Base-by-base conservation (phyloP, 35 echinoderm and acorn worm genomes). In the Ophioderma brevispina region DNA sequence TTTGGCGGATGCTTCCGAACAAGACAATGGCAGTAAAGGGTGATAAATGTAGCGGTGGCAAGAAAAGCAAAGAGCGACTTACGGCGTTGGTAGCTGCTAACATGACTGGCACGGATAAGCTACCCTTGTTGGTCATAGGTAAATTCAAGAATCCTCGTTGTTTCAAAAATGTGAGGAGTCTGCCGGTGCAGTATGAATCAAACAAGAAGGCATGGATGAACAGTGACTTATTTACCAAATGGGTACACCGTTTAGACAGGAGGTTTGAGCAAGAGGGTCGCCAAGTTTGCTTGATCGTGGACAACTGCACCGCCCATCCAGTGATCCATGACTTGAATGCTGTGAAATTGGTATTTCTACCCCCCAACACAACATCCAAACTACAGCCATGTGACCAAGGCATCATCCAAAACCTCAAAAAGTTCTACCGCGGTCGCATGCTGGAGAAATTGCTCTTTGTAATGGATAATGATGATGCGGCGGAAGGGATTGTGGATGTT, bases 321-420 rank as follows among this genome's bases (percentile, higher is more conserved):
- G 0, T 0, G 11, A 43, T 87, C 25, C 8, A 0, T 6, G 50
- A 49, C 46, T 38, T 86, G 14, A 86, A 86, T 25, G 13, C 46
- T 33, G 33, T 85, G 1, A 82, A 77, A n/a, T 55, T 92, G 0
- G 40, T 59, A 76, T 92, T 92, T 37, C 41, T 92, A 3, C n/a
- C 90, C 83, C 19, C 70, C 90, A 86, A 92, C 76, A 92, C 82
- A 25, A 92, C 82, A 4, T 77, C 90, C 1, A 84, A 85, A 32
- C 75, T 92, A 1, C 90, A 92, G 49, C 90, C 90, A 35, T 75
- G 78, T 10, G 82, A 92, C 50, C 90, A 92, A 33, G 82, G 82
- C 0, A 78, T 86, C 80, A 87, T 87, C 63, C 43, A 64, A 35
- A 87, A 64, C 41, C 40, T 76, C n/a, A 87, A 87, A 46, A 87